phyloP scores from a whole-genome alignment of 1,140 invertebrate genomes.

The Euura lappo region DNA sequence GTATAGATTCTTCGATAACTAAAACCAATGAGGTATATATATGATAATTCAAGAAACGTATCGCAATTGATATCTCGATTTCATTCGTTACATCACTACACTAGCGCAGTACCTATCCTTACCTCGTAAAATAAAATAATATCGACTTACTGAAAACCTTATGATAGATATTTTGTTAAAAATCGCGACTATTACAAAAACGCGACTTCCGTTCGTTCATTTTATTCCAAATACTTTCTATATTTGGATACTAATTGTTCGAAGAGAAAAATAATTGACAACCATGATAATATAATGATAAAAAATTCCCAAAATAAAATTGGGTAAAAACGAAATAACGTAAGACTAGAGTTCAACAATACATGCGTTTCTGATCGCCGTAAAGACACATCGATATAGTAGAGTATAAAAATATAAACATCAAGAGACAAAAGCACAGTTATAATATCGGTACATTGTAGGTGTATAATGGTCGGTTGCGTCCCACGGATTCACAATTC shows the following conservation, averaged over 20 bases:
- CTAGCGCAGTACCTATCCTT: no score
- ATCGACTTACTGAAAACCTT: neutral
- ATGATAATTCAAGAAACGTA: no score
- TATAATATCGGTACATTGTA: neutral
- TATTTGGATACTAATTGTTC: no score
- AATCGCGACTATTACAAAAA: neutral
- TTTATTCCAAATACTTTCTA: no score
- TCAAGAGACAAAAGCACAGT: conserved; percentile 44
- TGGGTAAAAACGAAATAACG: conserved; percentile 45
- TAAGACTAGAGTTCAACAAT: conserved; percentile 61
- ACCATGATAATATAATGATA: conserved; percentile 11
- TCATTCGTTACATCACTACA: no score
- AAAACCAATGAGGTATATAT: no score
- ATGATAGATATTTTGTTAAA: neutral
- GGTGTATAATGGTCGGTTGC: no score
- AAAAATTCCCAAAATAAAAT: conserved; percentile 34
- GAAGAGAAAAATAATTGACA: no score
- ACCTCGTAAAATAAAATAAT: neutral
- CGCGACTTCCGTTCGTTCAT: no score
- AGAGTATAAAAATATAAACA: conserved; percentile 59
- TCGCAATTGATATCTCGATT: no score
- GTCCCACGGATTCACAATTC: no score
- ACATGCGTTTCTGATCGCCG: conserved; percentile 48
- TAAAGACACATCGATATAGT: conserved; percentile 39
- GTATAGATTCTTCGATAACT: no score